phyloP scores from a whole-genome alignment of 37 sponge, comb jelly and placozoan species.

The Spongilla lacustris region DNA sequence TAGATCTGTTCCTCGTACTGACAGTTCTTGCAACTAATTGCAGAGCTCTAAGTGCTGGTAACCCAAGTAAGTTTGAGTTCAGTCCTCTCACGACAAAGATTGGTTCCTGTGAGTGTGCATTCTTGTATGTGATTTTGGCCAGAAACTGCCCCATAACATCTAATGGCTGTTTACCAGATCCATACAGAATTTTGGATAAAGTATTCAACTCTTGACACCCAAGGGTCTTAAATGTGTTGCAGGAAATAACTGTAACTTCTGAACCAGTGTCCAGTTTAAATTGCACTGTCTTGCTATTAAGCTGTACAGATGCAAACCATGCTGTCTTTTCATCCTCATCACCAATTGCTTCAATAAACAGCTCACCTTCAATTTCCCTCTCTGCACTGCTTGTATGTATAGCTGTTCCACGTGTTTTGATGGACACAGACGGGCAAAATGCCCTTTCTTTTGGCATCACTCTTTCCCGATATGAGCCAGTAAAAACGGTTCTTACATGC shows the following conservation, averaged over 20 bases:
- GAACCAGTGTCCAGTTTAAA: constrained; percentile 77
- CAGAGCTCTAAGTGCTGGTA: constrained; percentile 49
- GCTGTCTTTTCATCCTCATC: neutral
- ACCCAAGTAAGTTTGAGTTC: constrained; percentile 43
- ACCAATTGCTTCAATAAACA: constrained; percentile 1
- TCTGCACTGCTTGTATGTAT: neutral
- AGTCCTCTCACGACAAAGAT: constrained; percentile 48
- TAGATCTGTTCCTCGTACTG: neutral
- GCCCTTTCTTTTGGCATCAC: constrained; percentile 34
- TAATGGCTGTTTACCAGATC: constrained; percentile 28
- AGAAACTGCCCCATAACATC: constrained; percentile 35
- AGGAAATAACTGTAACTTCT: constrained; percentile 57
- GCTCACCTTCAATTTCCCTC: neutral
- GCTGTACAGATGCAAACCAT: constrained; percentile 24
- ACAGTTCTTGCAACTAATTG: constrained; percentile 23
- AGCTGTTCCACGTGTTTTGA: constrained; percentile 20
- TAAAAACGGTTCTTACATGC: too few relatives aligned
- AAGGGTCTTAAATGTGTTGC: constrained; percentile 26
- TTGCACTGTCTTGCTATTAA: neutral
- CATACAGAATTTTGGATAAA: constrained; percentile 43
- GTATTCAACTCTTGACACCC: neutral
- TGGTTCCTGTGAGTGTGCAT: neutral
- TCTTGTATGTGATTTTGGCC: neutral
- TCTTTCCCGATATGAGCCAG: too few relatives aligned
- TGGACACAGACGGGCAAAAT: constrained; percentile 18